Evolutionary conservation across 1,140 invertebrate genomes (phyloP).

Genomic region (Cylas formicarius): DNA sequence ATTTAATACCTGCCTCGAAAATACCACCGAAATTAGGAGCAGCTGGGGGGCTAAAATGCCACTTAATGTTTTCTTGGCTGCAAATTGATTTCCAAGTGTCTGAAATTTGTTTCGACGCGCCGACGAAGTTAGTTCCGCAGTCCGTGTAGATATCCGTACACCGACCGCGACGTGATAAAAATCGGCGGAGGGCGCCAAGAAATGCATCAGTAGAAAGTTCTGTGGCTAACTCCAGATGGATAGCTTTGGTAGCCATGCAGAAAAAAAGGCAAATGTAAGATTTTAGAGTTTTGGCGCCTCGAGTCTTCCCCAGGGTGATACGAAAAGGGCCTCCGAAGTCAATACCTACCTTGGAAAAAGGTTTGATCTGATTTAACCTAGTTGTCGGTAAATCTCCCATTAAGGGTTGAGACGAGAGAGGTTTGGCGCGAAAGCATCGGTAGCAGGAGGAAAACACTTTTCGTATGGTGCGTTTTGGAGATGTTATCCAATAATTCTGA

Average conservation of each 20-base stretch:
- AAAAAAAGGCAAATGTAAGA: conserved; percentile 8
- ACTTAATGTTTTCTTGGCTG: no score
- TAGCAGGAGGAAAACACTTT: conserved; percentile 21
- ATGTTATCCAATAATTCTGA: conserved; percentile 24
- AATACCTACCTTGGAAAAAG: conserved; percentile 29
- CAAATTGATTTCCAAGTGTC: no score
- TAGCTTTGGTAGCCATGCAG: conserved; percentile 5
- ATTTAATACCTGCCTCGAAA: no score
- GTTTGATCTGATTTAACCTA: conserved; percentile 22
- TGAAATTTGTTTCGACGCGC: no score
- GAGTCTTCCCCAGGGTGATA: conserved; percentile 1
- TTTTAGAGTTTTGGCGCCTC: conserved; percentile 6
- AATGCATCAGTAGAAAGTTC: conserved; percentile 11
- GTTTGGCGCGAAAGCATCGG: conserved; percentile 17
- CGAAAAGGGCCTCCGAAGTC: conserved; percentile 21
- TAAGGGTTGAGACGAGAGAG: conserved; percentile 18
- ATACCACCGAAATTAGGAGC: no score
- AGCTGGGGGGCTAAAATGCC: no score
- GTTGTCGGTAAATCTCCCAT: conserved; percentile 36
- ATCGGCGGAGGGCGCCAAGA: conserved; percentile 28
- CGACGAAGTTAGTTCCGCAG: conserved; percentile 15
- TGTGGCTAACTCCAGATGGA: conserved; percentile 8
- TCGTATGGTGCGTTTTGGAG: conserved; percentile 19
- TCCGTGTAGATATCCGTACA: conserved; percentile 26
- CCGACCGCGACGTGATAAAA: conserved; percentile 30